A percentile compares a stretch with the other conserved stretches of the same genome.
Evolutionary conservation across 1,140 invertebrate genomes (phyloP).

Genomic region (Drosophila malerkotliana): DNA sequence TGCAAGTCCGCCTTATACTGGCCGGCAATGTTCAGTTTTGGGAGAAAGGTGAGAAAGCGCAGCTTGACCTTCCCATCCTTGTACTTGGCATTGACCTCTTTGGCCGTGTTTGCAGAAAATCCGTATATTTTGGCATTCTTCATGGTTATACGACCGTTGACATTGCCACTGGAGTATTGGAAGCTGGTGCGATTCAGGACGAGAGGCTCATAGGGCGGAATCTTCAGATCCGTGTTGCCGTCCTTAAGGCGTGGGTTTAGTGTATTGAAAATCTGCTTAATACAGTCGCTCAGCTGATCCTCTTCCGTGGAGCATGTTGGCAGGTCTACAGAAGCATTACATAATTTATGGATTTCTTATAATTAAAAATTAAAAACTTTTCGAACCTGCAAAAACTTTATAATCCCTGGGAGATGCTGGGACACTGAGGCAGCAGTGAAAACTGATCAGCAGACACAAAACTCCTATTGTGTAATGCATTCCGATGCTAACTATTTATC

Average conservation of each 20-base stretch:
- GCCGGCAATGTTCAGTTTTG: conserved; percentile 64
- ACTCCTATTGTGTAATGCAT: conserved; percentile 43
- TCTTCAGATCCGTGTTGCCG: conserved; percentile 58
- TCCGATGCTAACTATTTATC: background rate
- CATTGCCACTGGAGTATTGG: conserved; percentile 56
- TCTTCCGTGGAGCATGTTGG: conserved; percentile 56
- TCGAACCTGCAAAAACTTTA: conserved; percentile 47
- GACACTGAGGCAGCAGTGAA: background rate
- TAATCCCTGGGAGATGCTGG: conserved; percentile 33
- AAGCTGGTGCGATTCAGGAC: conserved; percentile 62
- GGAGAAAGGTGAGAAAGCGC: conserved; percentile 35
- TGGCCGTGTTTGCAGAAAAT: conserved; percentile 39
- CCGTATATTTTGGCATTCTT: conserved; percentile 62
- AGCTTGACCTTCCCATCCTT: conserved; percentile 56
- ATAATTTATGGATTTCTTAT: background rate
- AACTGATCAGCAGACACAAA: conserved; percentile 43
- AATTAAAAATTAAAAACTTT: background rate
- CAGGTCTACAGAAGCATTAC: conserved; percentile 16
- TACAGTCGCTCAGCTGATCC: conserved; percentile 58
- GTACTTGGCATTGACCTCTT: conserved; percentile 46
- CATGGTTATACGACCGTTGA: conserved; percentile 67
- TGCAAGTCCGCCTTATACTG: conserved; percentile 77
- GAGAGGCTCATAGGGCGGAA: conserved; percentile 76
- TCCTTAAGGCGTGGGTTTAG: conserved; percentile 52
- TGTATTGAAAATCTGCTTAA: conserved; percentile 59